Evolutionary conservation across 2,113 vertebrate genomes (phyloP), one percentile per base, ranked within the genome.

Genomic region (Heliornis fulica): DNA sequence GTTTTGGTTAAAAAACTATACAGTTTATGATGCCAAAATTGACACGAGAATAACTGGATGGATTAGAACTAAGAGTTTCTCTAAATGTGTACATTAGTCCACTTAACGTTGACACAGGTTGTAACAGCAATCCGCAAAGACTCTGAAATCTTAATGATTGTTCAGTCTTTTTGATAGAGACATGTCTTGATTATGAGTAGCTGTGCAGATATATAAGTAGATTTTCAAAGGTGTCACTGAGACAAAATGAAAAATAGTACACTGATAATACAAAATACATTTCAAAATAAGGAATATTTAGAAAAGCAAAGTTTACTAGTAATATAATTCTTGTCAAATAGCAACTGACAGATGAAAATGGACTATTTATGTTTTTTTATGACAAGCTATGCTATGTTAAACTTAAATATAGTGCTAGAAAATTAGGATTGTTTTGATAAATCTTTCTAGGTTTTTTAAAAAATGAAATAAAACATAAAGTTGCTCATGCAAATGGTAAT

Each of bases 171-270:
- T 83, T 60, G 18, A 77, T 54, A 82, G 23, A 81, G 70, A 90
- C 86, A 7, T 86, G 43, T 81, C 64, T 40, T 78, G 65, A 32
- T 83, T 87, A 79, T 66, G 23, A 90, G 31, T 19, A 83, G 46
- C 36, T 88, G 38, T 83, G 78, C 22, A 89, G 51, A 93, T 69
- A 16, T 53, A 96, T 95, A 94, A 45, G 56, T 56, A 93, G n/a
- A 54, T 38, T 92, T 36, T 91, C 77, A 92, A 89, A 90, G 7
- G 51, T 84, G 53, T 90, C 89, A 75, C 41, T 86, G 20, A 13
- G 61, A 32, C n/a, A n/a, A n/a, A 74, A 38, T 32, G 12, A 50
- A 88, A 90, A 94, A 54, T 14, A 6, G 60, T 65, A 89, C 34
- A 53, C 22, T 79, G 41, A n/a, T n/a, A n/a, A n/a, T n/a, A n/a